phyloP scores from a whole-genome alignment of 2,113 vertebrate genomes.

The Aphyosemion australe region DNA sequence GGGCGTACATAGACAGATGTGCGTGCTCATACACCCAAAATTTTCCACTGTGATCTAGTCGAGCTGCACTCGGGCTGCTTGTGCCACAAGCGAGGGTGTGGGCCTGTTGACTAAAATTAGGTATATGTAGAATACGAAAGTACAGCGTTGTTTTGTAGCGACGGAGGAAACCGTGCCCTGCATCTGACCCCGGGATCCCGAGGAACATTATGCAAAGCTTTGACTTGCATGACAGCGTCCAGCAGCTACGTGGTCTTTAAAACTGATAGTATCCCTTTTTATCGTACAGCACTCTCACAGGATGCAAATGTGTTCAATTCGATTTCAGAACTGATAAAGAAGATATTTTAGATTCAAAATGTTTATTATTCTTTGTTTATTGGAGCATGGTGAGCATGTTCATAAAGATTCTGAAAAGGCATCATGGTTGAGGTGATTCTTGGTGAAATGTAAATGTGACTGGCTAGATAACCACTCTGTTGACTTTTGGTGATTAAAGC shows the following conservation, averaged over 20 bases:
- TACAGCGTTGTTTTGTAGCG: slow-evolving; percentile 2
- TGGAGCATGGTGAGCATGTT: no score
- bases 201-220: neutral
- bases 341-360: no score
- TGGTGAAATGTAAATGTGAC: no score
- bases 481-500: no score
- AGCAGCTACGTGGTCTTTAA: neutral
- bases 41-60: slow-evolving; percentile 35
- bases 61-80: neutral
- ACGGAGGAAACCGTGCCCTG: no score
- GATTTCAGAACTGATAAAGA: no score
- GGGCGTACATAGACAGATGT: slow-evolving; percentile 26
- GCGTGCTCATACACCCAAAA: slow-evolving; percentile 13
- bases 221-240: neutral
- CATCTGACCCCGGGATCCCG: slow-evolving; percentile 1
- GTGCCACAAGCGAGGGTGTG: slow-evolving; percentile 43
- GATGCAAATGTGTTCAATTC: no score
- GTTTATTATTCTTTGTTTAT: no score
- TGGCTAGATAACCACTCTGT: no score
- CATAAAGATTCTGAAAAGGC: no score
- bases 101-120: slow-evolving; percentile 5
- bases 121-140: slow-evolving; percentile 20
- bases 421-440: no score
- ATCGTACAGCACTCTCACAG: no score
- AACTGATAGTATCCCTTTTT: neutral